These are phyloP conservation scores for Leucosticte australis DNA, from an alignment of 2,113 vertebrate genomes.

Conservation along the genomic window DNA sequence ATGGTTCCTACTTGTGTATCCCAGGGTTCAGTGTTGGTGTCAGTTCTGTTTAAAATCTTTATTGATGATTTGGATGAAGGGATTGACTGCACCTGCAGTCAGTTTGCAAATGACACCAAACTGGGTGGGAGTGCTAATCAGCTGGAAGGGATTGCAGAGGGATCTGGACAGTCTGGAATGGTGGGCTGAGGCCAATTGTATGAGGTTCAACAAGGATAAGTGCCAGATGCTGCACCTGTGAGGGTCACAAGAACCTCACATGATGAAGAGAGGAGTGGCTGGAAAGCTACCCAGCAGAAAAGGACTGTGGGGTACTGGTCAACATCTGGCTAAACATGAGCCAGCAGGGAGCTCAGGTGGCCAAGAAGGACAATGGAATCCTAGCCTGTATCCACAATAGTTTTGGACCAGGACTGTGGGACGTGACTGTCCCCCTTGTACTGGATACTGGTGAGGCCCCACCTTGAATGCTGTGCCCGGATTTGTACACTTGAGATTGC, in stretches of 20 bases:
- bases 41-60: not conserved
- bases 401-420: not conserved
- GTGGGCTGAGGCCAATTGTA: not conserved
- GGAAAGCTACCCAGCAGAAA: not conserved
- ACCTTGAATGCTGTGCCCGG: not conserved
- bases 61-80: not conserved
- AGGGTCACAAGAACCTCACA: not conserved
- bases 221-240: not conserved
- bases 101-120: not conserved
- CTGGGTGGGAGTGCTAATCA: not conserved
- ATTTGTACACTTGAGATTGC: not conserved
- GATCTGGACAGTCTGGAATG: not conserved
- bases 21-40: not conserved
- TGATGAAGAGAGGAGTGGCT: not conserved
- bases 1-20: not conserved
- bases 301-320: not conserved
- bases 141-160: not conserved
- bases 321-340: not conserved
- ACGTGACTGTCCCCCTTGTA: rapidly evolving
- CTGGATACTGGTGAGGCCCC: not conserved
- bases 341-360: not conserved
- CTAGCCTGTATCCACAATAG: not conserved
- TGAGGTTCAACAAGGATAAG: not conserved
- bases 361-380: not conserved
- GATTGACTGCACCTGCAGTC: not conserved